A percentile compares a stretch with the other conserved stretches of the same genome.
These are phyloP conservation scores for Epinephelus moara DNA, from an alignment of 2,113 vertebrate genomes.

Conservation along the genomic window DNA sequence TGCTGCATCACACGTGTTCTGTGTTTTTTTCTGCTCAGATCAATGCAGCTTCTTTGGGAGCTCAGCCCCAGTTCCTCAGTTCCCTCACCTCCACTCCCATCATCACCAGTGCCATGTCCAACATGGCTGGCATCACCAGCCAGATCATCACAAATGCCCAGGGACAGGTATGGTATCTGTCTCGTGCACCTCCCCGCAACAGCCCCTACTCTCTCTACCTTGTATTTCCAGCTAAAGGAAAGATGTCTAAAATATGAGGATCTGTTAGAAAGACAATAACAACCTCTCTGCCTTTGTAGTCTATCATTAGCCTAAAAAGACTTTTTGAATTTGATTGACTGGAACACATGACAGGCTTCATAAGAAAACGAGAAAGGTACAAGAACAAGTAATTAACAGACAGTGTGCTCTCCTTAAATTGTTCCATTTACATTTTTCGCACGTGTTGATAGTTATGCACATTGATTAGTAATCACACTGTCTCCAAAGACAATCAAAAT, in stretches of 20 bases:
- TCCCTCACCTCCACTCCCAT: constrained; percentile 92
- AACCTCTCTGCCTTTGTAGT: not conserved
- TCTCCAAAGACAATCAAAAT: constrained; percentile 1
- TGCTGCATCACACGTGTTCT: not conserved
- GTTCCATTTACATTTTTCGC: not conserved
- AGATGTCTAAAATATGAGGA: not conserved
- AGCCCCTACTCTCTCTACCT: not conserved
- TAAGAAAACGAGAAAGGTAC: too few species aligned
- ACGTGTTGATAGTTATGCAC: not conserved
- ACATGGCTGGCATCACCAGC: constrained; percentile 90
- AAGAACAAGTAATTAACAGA: too few species aligned
- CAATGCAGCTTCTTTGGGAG: constrained; percentile 90
- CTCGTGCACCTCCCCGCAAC: not conserved
- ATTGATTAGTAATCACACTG: not conserved
- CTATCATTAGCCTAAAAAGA: not conserved
- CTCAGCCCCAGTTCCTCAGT: constrained; percentile 93
- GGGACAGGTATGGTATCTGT: constrained; percentile 87
- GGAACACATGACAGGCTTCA: not conserved
- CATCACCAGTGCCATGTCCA: constrained; percentile 90
- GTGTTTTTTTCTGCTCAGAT: constrained; percentile 82
- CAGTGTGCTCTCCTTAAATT: not conserved
- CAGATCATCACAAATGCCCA: constrained; percentile 96
- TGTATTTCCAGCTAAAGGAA: not conserved
- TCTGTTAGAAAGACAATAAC: not conserved
- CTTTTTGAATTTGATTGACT: not conserved